phyloP scores from a whole-genome alignment of 2,113 vertebrate genomes.

The Montifringilla adamsi region DNA sequence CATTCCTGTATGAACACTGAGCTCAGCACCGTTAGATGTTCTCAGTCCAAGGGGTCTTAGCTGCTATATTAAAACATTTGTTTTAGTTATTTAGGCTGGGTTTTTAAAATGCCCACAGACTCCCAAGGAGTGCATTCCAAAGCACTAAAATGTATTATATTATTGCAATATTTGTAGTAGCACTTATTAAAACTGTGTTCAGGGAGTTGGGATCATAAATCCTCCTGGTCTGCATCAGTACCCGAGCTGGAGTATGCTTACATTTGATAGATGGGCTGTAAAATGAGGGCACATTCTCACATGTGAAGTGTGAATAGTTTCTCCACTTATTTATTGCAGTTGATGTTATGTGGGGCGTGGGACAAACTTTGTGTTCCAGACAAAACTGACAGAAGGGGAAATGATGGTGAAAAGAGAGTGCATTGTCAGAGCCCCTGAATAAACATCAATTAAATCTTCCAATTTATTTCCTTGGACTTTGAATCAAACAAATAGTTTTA shows the following conservation, averaged over 20 bases:
- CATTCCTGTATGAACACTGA: background rate
- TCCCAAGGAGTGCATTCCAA: slow-evolving; percentile 8
- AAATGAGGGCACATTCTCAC: slow-evolving; percentile 50
- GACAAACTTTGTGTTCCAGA: background rate
- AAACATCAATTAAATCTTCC: background rate
- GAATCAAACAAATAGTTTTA: background rate
- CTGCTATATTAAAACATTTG: background rate
- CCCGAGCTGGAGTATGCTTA: background rate
- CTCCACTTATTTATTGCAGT: slow-evolving; percentile 18
- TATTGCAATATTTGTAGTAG: slow-evolving; percentile 43
- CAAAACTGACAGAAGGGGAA: background rate
- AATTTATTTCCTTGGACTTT: background rate
- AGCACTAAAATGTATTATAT: slow-evolving; percentile 41
- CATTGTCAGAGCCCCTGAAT: background rate
- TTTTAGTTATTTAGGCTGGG: background rate
- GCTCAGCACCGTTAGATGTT: background rate
- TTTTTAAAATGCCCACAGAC: background rate
- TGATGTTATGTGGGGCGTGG: background rate
- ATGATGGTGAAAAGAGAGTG: background rate
- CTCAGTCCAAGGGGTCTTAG: background rate
- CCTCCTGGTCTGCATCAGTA: background rate
- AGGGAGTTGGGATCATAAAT: slow-evolving; percentile 45
- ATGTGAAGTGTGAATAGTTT: slow-evolving; percentile 45
- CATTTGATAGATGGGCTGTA: slow-evolving; percentile 53
- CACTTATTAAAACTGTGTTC: slow-evolving; percentile 44